Evolutionary conservation across 2,888 invertebrate genomes (phyloP), one percentile per base, ranked within the genome.

Genomic region (Dryadula phaetusa): DNA sequence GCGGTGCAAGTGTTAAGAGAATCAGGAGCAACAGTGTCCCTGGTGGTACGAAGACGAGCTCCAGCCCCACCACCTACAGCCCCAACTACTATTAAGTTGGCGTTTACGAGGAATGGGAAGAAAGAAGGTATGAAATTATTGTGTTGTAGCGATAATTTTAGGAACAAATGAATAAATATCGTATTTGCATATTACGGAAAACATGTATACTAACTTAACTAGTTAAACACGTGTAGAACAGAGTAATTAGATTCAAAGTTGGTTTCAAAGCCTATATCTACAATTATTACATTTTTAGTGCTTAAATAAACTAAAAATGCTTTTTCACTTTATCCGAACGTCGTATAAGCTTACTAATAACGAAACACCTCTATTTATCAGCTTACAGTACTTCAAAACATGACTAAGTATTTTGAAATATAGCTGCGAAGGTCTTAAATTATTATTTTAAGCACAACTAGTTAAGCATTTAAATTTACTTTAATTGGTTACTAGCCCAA

Each of bases 1-100:
- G 98, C 98, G 0, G 98, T 98, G 65, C 97, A 98, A 82, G 98
- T 98, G 54, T 92, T 98, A 69, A 94, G 98, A 44, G 98, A 98
- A 85, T 97, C 97, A 47, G 98, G 98, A 47, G 97, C 97, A 75
- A 96, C 97, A 18, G 98, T 98, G 42, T 95, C 96, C 66, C 92
- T 98, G 81, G 96, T 98, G 74, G 97, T 99, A 69, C 96, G 98
- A 82, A 93, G 99, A 71, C 94, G 99, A 72, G 96, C 95, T 61
- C 92, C 94, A 5, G 93, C 94, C 53, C 93, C 93, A 16, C 92
- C 93, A 0, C 87, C 91, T 61, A 90, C 90, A 20, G 89, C 91
- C 0, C 88, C 93, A 67, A 78, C 94, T 76, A 94, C 94, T 54
- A 94, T 98, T 72, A 97, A 98, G 87, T 94, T 99, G 25, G 97